Conservation (phyloP, 2,113 vertebrate genomes). For the Dicaeum eximium region DNA sequence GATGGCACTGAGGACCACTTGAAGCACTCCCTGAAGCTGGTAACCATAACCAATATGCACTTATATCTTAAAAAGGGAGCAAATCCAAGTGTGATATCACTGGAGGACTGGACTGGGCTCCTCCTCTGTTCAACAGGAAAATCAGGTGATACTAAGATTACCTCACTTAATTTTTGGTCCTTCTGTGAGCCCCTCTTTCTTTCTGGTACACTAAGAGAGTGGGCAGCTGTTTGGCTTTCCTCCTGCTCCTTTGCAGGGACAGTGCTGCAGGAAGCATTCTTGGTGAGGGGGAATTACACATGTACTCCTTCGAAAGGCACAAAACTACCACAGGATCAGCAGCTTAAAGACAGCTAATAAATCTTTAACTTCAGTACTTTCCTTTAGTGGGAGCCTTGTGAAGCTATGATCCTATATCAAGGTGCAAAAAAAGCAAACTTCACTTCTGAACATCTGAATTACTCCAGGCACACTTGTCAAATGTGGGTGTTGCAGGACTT, state of each 20-base stretch:
- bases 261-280: background rate
- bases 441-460: background rate
- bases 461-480: background rate
- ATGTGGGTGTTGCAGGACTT: background rate
- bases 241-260: background rate
- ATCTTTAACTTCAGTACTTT: background rate
- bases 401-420: background rate
- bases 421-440: background rate
- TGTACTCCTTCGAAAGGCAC: background rate
- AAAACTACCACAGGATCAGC: background rate
- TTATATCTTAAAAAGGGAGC: background rate
- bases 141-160: background rate
- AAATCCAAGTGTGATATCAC: background rate
- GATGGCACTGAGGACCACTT: background rate
- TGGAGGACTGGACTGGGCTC: background rate
- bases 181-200: background rate
- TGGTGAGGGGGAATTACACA: background rate
- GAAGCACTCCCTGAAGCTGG: background rate
- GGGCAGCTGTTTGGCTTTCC: background rate
- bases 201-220: background rate
- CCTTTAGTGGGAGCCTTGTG: background rate
- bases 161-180: background rate
- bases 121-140: background rate
- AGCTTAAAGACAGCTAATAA: background rate
- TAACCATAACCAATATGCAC: background rate